Conservation (phyloP, 2,888 invertebrate species). For the Pedicia rivosa region DNA sequence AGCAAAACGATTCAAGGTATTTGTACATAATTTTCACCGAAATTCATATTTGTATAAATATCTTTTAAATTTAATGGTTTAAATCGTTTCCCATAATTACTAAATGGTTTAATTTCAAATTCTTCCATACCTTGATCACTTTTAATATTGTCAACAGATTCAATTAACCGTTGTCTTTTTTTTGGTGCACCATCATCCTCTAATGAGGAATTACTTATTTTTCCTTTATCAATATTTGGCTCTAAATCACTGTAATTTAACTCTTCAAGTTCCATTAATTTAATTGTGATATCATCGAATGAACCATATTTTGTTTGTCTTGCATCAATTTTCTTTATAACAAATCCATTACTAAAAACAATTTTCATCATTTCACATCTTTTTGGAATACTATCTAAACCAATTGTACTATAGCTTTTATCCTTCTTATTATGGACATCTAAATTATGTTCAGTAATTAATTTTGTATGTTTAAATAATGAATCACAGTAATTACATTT, state of each 20-base stretch:
- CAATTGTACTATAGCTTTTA: neutral
- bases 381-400: neutral
- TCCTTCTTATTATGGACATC: no score
- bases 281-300: constrained; percentile 10
- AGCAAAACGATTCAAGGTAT: constrained; percentile 18
- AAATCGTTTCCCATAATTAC: neutral
- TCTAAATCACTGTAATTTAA: neutral
- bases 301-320: constrained; percentile 14
- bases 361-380: constrained; percentile 15
- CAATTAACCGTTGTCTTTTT: no score
- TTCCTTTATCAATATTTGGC: no score
- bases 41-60: constrained; percentile 18
- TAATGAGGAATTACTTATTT: neutral
- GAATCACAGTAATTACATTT: constrained; percentile 1
- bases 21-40: constrained; percentile 15
- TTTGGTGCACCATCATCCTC: neutral
- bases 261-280: neutral
- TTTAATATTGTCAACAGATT: no score
- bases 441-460: neutral
- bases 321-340: constrained; percentile 20
- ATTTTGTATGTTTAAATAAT: neutral
- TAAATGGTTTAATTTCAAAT: neutral
- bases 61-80: constrained; percentile 14
- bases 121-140: neutral
- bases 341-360: constrained; percentile 23